phyloP scores from a whole-genome alignment of 2,888 invertebrate species.

The Trachelus stipa region DNA sequence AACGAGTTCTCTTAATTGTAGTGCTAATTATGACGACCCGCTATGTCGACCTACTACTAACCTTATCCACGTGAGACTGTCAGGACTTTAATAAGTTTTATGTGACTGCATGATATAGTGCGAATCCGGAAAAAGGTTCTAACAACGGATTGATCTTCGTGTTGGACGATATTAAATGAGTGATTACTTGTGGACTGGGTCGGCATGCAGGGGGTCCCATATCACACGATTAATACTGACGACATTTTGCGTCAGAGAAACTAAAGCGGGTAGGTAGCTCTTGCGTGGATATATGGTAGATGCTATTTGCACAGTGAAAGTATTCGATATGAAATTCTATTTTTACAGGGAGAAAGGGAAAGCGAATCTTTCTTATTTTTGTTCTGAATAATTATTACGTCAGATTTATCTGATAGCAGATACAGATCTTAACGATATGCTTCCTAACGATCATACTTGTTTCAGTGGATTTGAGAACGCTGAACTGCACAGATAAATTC shows the following conservation, averaged over 20 bases:
- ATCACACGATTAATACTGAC: background rate
- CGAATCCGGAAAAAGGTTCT: background rate
- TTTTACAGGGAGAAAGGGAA: background rate
- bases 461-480: background rate
- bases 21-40: background rate
- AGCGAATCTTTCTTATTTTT: background rate
- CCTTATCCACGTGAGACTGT: background rate
- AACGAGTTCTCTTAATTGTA: background rate
- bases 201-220: conserved; percentile 4
- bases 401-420: background rate
- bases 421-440: background rate
- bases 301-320: background rate
- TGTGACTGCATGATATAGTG: background rate
- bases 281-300: background rate
- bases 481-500: background rate
- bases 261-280: background rate
- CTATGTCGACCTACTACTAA: background rate
- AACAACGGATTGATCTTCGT: conserved; percentile 3
- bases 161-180: conserved; percentile 2
- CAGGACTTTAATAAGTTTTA: background rate
- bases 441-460: background rate
- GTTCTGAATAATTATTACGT: background rate
- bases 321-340: background rate
- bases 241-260: conserved; percentile 2
- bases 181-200: conserved; percentile 4